These are phyloP conservation scores for Xanthorhoe spadicearia DNA, from an alignment of 2,888 invertebrate species.

Conservation along the genomic window DNA sequence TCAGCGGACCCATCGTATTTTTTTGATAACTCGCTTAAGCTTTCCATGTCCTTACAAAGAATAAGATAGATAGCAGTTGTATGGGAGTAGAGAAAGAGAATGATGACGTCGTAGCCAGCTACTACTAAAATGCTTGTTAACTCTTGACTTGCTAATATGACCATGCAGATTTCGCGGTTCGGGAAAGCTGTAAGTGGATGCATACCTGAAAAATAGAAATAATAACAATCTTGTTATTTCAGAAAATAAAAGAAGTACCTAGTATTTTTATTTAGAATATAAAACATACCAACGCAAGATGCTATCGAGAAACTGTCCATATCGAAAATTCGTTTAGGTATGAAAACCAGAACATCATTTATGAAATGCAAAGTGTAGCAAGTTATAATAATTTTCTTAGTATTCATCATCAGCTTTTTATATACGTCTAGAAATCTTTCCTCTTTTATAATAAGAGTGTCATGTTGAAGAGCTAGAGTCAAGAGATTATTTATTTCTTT, in stretches of 20 bases:
- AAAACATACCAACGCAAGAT: slow-evolving; percentile 54
- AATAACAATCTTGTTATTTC: not conserved
- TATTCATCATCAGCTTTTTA: slow-evolving; percentile 44
- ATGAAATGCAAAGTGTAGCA: slow-evolving; percentile 53
- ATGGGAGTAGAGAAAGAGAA: slow-evolving; percentile 54
- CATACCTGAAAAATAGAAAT: slow-evolving; percentile 43
- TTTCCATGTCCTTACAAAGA: slow-evolving; percentile 48
- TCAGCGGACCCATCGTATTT: slow-evolving; percentile 32
- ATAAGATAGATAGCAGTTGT: slow-evolving; percentile 51
- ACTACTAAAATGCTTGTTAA: slow-evolving; percentile 45
- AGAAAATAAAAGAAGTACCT: not conserved
- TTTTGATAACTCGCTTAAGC: slow-evolving; percentile 35
- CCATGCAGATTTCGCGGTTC: slow-evolving; percentile 50
- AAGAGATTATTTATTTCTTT: slow-evolving; percentile 45
- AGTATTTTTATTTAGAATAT: not conserved
- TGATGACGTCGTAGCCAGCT: slow-evolving; percentile 47
- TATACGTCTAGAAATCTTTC: slow-evolving; percentile 40
- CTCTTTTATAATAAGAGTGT: slow-evolving; percentile 43
- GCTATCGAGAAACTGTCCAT: slow-evolving; percentile 46
- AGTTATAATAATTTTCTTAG: slow-evolving; percentile 51
- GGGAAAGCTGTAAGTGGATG: slow-evolving; percentile 42
- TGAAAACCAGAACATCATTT: slow-evolving; percentile 52
- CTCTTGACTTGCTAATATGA: slow-evolving; percentile 49
- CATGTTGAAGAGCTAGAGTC: slow-evolving; percentile 45
- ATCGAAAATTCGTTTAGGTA: slow-evolving; percentile 48